Evolutionary conservation across 2,888 invertebrate species (phyloP).

Genomic region (Cabera pusaria): DNA sequence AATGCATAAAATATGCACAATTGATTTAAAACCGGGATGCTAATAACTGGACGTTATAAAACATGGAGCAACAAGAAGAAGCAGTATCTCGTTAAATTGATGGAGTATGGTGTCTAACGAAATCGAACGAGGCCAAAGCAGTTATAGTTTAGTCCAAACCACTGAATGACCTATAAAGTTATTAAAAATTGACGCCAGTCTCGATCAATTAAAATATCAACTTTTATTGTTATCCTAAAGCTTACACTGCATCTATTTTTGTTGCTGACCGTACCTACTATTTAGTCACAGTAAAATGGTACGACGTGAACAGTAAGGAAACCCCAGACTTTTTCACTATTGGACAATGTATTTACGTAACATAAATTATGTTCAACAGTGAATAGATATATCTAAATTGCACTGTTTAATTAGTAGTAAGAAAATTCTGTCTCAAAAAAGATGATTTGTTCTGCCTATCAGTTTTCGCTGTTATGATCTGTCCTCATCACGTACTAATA

Average conservation of each 20-base stretch:
- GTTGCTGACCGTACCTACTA: slow-evolving; percentile 37
- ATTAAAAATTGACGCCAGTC: slow-evolving; percentile 14
- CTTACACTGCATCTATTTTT: slow-evolving; percentile 33
- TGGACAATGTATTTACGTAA: no score
- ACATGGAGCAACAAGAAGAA: no score
- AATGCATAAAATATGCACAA: no score
- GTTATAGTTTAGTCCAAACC: slow-evolving; percentile 11
- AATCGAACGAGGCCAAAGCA: slow-evolving; percentile 12
- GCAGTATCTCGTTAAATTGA: slow-evolving; percentile 7
- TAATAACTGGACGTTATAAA: no score
- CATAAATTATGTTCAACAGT: no score
- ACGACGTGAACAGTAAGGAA: slow-evolving; percentile 1
- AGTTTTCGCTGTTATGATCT: no score
- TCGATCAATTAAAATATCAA: slow-evolving; percentile 9
- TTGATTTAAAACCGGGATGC: no score
- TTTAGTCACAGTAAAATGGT: slow-evolving; percentile 6
- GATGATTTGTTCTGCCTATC: no score
- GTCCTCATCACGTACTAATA: no score
- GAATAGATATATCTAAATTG: no score
- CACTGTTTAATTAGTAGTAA: no score
- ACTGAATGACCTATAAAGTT: slow-evolving; percentile 18
- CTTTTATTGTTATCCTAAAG: slow-evolving; percentile 6
- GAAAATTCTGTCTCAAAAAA: no score
- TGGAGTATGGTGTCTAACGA: slow-evolving; percentile 10
- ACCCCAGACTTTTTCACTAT: background rate